phyloP scores from a whole-genome alignment of 2,113 vertebrate genomes.

The Anthoscopus minutus region DNA sequence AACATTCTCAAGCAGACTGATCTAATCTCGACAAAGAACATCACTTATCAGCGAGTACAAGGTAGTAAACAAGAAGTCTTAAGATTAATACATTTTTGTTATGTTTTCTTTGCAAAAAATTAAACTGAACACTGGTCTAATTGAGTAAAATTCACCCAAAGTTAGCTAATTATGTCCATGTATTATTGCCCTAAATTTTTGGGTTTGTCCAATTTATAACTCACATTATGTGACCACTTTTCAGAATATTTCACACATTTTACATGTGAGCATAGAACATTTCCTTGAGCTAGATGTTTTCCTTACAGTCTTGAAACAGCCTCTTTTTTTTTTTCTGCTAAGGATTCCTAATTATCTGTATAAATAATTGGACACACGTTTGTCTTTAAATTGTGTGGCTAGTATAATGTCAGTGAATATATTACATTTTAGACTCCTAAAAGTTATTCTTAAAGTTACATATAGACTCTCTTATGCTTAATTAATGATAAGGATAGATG shows the following conservation, averaged over 20 bases:
- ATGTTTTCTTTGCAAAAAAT: not conserved
- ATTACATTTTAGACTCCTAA: not conserved
- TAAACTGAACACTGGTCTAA: not conserved
- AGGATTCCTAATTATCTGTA: not conserved
- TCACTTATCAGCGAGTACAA: constrained; percentile 31
- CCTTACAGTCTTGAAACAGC: not conserved
- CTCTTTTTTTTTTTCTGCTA: fast-evolving
- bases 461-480: not conserved
- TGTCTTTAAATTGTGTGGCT: not conserved
- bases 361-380: not conserved
- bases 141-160: not conserved
- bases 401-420: not conserved
- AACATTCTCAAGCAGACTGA: not conserved
- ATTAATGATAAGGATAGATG: not conserved
- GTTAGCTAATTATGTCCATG: not conserved
- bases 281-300: not conserved
- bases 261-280: not conserved
- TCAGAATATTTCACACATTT: not conserved
- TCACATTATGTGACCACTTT: not conserved
- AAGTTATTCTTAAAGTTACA: not conserved
- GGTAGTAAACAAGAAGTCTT: not conserved
- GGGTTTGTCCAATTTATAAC: not conserved
- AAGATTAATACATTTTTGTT: not conserved
- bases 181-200: not conserved
- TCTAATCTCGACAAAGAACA: constrained; percentile 25